Evolutionary conservation across 2,888 invertebrate species (phyloP), one percentile per base, ranked within the genome.

Genomic region (Allygus modestus): DNA sequence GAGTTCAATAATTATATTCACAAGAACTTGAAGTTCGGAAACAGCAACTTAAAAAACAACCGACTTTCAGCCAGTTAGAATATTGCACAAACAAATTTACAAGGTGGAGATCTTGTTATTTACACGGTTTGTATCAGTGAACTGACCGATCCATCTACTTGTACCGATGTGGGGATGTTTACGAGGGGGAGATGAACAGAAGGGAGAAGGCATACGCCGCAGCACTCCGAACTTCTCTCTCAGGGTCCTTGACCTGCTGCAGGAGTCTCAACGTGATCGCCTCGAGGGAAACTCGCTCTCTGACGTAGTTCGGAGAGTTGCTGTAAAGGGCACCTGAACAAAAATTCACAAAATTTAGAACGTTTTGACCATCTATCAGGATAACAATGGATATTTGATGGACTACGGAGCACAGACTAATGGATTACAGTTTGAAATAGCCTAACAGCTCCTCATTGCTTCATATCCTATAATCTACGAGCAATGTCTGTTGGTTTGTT

Each of bases 181-280:
- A 83, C 17, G 58, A 37, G 15, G 73, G 61, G 11, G 83, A 58
- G 33, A 41, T 58, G 43, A 88, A 88, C 0, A 88, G 77, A 15
- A 87, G 71, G n/a, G 86, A 84, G 15, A 94, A 91, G 0, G 94
- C 93, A 88, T 92, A 90, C 0, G 93, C 93, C 0, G 94, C 91
- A 88, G 92, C 91, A 85, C 92, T 91, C 17, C 94, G 89, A 0
- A 94, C 94, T 9, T 89, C 89, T 0, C 93, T 91, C 84, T 92
- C 91, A 2, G 91, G 89, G 87, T 94, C 94, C 82, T 92, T 92
- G 71, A 94, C 89, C 0, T 94, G 90, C 82, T 92, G 92, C 69
- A 93, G 88, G 1, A 94, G 90, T 0, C 93, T 91, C 17, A 91
- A 92, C 88, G 87, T 91, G 28, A 92, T 89, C 0, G 90, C 89